Evolutionary conservation across 2,797 vertebrate species (phyloP).

Genomic region (Chiroxiphia lanceolata): DNA sequence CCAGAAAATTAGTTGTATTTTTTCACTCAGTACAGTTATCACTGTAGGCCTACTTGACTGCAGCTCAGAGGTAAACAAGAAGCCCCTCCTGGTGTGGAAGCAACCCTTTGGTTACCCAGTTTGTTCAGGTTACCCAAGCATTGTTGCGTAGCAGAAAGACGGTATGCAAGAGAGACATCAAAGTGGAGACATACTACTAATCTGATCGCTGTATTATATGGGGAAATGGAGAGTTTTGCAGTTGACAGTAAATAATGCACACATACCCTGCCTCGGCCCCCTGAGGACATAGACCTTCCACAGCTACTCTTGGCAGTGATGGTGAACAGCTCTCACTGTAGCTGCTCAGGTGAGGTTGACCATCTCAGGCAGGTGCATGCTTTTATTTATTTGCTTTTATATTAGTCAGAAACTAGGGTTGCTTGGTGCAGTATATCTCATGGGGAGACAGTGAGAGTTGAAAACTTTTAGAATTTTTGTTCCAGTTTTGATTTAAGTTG

Average conservation of each 20-base stretch:
- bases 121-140: neutral
- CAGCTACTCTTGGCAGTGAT: accelerated
- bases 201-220: neutral
- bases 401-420: neutral
- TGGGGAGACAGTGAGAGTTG: neutral
- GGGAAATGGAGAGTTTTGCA: neutral
- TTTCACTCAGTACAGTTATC: neutral
- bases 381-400: neutral
- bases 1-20: neutral
- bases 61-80: neutral
- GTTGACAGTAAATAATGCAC: neutral
- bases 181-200: neutral
- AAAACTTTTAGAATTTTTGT: neutral
- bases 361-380: neutral
- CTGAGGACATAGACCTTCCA: neutral
- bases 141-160: accelerated
- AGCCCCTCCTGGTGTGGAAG: neutral
- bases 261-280: accelerated
- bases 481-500: neutral
- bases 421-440: accelerated
- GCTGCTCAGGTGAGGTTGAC: neutral
- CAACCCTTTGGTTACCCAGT: neutral
- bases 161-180: neutral
- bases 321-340: accelerated
- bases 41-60: neutral